Percentiles rank a stretch among this genome's conserved stretches.
phyloP scores from a whole-genome alignment of 2,888 invertebrate species.

The Zhuqinia jingwanae region DNA sequence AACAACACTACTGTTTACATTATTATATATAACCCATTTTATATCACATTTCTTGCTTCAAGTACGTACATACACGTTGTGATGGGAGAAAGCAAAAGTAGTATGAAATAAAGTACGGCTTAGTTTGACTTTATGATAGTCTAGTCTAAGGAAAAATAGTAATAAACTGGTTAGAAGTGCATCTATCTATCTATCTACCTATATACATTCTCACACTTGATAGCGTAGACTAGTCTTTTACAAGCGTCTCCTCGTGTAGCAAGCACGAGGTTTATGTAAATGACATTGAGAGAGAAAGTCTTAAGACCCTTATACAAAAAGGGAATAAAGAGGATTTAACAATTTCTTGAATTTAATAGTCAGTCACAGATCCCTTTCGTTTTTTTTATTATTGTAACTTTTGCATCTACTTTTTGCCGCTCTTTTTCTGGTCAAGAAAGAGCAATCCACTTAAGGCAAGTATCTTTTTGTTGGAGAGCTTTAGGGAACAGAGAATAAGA shows the following conservation, averaged over 20 bases:
- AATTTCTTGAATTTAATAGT: slow-evolving; percentile 29
- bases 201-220: no score
- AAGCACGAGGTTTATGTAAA: background rate
- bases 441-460: slow-evolving; percentile 32
- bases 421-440: slow-evolving; percentile 31
- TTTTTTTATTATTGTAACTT: slow-evolving; percentile 11
- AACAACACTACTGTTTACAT: no score
- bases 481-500: background rate
- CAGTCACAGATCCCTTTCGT: slow-evolving; percentile 25
- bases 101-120: no score
- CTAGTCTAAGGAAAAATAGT: no score
- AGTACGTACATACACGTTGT: no score
- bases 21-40: no score
- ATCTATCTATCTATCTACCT: no score
- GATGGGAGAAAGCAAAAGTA: background rate
- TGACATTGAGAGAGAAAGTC: slow-evolving; percentile 7
- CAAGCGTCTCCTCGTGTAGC: background rate
- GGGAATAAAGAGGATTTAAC: slow-evolving; percentile 17
- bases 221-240: no score
- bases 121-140: no score
- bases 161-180: no score
- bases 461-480: background rate
- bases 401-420: background rate
- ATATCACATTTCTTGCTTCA: background rate
- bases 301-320: background rate